Evolutionary conservation across 2,113 vertebrate genomes (phyloP), one percentile per base, ranked within the genome.

Genomic region (Helogale parvula): DNA sequence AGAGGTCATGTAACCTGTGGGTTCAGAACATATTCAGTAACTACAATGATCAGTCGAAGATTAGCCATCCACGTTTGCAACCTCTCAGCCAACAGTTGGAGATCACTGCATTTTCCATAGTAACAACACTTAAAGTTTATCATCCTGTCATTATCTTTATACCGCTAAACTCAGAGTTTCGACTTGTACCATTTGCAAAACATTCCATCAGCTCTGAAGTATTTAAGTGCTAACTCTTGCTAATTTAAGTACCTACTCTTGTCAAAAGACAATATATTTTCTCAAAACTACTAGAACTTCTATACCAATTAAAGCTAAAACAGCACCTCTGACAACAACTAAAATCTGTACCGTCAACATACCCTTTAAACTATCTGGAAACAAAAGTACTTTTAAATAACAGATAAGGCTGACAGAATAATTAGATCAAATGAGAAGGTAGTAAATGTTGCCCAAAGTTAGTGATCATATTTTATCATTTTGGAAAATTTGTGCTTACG

Each of bases 201-300:
- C 10, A 95, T 7, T 45, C 66, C 45, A 95, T 60, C 85, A 86
- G 29, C 6, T 86, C 5, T 11, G 2, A 87, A 93, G 31, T 38
- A 90, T 69, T 11, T 63, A 90, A 96, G 15, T 63, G 1, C 12
- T 63, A 74, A 65, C 76, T 82, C 16, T 92, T 50, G 77, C 41
- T 74, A 57, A 47, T 47, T 77, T 31, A 77, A 77, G 41, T 31
- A 77, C 15, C 74, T 82, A 88, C 38, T 74, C 60, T 88, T 74
- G 27, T 93, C 35, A 54, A 68, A 84, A 84, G 35, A 76, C 23
- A 60, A 77, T 7, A 60, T 7, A 19, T 19, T 88, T 74, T 89
- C 88, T 95, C 38, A 89, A 79, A 96, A 94, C 65, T 93, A 80
- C 63, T 76, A 65, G 13, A 94, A 47, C 88, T 89, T 80, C 29